A percentile compares a stretch with the other conserved stretches of the same genome.
Evolutionary conservation across 2,113 vertebrate genomes (phyloP).

Genomic region (Gobius niger): DNA sequence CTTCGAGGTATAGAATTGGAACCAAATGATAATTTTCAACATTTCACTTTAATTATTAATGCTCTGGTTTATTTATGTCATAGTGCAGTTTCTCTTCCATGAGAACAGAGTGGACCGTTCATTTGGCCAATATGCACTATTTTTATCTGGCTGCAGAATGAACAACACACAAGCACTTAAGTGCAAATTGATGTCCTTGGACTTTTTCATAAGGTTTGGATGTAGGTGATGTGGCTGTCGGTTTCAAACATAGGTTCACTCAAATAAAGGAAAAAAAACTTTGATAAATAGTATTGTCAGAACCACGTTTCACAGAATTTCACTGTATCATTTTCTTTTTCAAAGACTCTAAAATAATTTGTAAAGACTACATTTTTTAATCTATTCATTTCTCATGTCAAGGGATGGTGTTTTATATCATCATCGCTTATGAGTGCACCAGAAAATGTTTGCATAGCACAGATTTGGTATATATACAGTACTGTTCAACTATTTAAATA

Average conservation of each 20-base stretch:
- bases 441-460: no score
- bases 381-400: no score
- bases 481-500: no score
- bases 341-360: no score
- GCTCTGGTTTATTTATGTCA: not conserved
- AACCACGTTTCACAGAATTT: no score
- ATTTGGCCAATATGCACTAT: not conserved
- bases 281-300: not conserved
- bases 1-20: no score
- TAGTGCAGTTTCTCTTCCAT: not conserved
- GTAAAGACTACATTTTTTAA: no score
- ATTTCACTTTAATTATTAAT: not conserved
- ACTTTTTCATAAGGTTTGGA: not conserved
- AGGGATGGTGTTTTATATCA: no score
- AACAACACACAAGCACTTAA: slow-evolving; percentile 1
- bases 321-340: no score
- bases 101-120: not conserved
- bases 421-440: no score
- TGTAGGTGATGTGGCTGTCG: not conserved
- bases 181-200: slow-evolving; percentile 11
- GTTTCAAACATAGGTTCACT: not conserved
- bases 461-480: no score
- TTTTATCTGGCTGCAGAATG: not conserved
- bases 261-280: not conserved
- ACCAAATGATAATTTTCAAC: not conserved